Conservation (phyloP, 30 jellyfish, hydroid and myxozoan genomes). For the Turritopsis dohrnii region DNA sequence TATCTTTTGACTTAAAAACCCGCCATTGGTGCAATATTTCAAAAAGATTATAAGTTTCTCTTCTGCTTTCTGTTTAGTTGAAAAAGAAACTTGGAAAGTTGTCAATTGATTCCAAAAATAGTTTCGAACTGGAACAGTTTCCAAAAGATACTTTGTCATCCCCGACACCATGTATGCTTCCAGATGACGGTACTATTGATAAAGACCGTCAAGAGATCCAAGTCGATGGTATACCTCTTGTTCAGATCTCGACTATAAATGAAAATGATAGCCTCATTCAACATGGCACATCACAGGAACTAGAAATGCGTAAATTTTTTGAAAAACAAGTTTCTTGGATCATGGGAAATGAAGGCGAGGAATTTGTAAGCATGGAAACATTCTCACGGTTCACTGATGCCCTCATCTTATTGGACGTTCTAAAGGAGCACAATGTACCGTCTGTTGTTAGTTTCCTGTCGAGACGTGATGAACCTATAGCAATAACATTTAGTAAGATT, state of each 20-base stretch:
- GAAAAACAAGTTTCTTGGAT: slow-evolving; percentile 95
- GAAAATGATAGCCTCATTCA: slow-evolving; percentile 23
- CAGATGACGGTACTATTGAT: slow-evolving; percentile 57
- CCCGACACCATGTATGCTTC: slow-evolving; percentile 16
- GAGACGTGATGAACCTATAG: slow-evolving; percentile 88
- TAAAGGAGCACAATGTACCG: slow-evolving; percentile 82
- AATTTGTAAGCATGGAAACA: slow-evolving; percentile 82
- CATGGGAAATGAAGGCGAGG: slow-evolving; percentile 92
- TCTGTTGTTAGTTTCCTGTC: slow-evolving; percentile 93
- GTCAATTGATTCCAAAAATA: slow-evolving; percentile 36
- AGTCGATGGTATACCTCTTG: slow-evolving; percentile 68
- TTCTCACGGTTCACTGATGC: slow-evolving; percentile 86
- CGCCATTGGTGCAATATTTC: neutral
- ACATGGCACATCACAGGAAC: slow-evolving; percentile 13
- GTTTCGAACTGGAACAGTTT: slow-evolving; percentile 78
- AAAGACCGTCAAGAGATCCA: slow-evolving; percentile 45
- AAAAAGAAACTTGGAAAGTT: slow-evolving; percentile 59
- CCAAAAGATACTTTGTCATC: slow-evolving; percentile 31
- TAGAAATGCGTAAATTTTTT: slow-evolving; percentile 53
- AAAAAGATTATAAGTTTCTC: too few relatives aligned
- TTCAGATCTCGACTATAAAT: slow-evolving; percentile 50
- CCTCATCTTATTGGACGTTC: slow-evolving; percentile 71
- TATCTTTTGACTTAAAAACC: neutral
- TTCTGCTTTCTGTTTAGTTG: slow-evolving; percentile 42
- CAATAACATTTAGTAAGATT: slow-evolving; percentile 89